These are phyloP conservation scores for Cirrhinus molitorella DNA, from an alignment of 2,797 vertebrate species.

Conservation along the genomic window DNA sequence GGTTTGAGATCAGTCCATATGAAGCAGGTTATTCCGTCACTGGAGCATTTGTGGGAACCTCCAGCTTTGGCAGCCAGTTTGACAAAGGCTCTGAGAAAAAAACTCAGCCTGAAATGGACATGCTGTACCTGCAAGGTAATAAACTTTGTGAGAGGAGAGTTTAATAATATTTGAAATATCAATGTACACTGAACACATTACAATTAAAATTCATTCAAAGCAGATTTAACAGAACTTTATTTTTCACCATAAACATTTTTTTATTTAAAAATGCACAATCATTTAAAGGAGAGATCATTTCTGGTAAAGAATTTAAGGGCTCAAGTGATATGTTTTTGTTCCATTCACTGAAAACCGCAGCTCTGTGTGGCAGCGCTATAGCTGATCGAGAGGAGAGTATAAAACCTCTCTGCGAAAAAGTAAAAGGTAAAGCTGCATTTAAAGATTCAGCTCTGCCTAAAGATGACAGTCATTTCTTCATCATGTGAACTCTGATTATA, in stretches of 20 bases:
- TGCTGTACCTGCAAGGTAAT: too few species aligned
- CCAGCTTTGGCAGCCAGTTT: slow-evolving; percentile 14
- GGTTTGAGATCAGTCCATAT: not conserved
- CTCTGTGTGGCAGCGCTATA: not conserved
- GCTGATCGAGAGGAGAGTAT: fast-evolving
- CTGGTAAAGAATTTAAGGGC: too few species aligned
- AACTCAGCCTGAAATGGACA: too few species aligned
- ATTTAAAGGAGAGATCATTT: too few species aligned
- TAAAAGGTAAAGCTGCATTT: not conserved
- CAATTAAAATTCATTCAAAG: too few species aligned
- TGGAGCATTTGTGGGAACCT: slow-evolving; percentile 21
- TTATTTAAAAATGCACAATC: too few species aligned
- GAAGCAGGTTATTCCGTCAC: not conserved
- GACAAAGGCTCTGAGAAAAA: too few species aligned
- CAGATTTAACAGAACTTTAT: too few species aligned
- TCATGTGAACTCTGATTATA: not conserved
- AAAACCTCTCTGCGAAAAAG: not conserved
- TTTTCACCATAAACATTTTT: too few species aligned
- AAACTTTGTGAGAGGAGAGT: too few species aligned
- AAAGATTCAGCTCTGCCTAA: not conserved
- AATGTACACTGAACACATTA: too few species aligned
- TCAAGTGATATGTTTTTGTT: not conserved
- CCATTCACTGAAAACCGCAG: not conserved
- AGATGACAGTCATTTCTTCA: not conserved
- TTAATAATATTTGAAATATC: too few species aligned